Evolutionary conservation across 2,888 invertebrate species (phyloP), one percentile per base, ranked within the genome.

Genomic region (Eurois occulta): DNA sequence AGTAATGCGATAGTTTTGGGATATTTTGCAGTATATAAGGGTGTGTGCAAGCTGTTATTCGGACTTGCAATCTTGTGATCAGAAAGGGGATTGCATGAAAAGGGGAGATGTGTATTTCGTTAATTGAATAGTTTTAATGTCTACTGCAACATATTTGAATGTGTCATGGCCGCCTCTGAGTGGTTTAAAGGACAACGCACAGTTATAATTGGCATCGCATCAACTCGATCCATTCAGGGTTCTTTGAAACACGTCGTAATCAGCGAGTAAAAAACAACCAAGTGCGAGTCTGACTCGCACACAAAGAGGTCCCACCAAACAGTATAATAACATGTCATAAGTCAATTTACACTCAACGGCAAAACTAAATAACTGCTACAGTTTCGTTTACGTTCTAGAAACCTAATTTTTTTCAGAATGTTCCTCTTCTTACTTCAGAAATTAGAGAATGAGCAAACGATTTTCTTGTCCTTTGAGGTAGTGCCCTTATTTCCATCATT

Each of bases 1-100:
- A 90, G 72, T 88, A 84, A 89, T 81, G 81, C 75, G 73, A 83
- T 85, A 80, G 78, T 86, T 80, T 83, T 77, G 75, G 52, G 76
- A 79, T 81, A 87, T 43, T 81, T 84, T 70, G 32, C 32, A 38
- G 69, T 85, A 81, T 43, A 77, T 86, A 88, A 75, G 80, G 80
- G 78, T 28, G 68, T 58, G 6, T 86, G 75, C 67, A 75, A 81
- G 75, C 58, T 48, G 66, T 72, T 70, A 28, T 73, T 60, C 32
- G 68, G 75, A 80, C 74, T 76, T 65, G 66, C n/a, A 82, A 86
- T 82, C 77, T 86, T 76, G 46, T 16, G 24, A 66, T 87, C 28
- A 38, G 13, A 24, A 13, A 35, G 70, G 69, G 41, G 72, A 24
- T 66, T 66, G 48, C n/a, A 60, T 65, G 69, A 66, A 66, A 35